These are phyloP conservation scores for Helicoverpa zea DNA, from an alignment of 1,140 invertebrate species.

Conservation along the genomic window DNA sequence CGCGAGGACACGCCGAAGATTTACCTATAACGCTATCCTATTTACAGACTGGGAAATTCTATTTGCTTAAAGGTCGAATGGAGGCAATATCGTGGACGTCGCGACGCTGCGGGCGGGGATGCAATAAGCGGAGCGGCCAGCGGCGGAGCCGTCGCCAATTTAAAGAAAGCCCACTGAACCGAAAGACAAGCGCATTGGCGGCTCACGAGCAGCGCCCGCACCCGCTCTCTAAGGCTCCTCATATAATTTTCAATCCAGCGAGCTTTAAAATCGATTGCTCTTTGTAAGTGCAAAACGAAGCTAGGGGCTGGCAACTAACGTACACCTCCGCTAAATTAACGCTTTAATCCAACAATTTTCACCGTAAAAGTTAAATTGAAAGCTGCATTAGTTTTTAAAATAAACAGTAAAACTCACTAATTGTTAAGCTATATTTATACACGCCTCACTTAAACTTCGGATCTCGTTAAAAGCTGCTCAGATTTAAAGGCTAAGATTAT, in stretches of 20 bases:
- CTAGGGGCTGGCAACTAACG: conserved; percentile 62
- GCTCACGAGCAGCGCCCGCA: conserved; percentile 76
- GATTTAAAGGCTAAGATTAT: conserved; percentile 23
- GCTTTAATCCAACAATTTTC: conserved; percentile 53
- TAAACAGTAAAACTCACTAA: conserved; percentile 46
- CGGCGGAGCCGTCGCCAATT: conserved; percentile 85
- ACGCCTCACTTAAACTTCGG: conserved; percentile 41
- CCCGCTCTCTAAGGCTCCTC: conserved; percentile 79
- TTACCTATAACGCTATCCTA: conserved; percentile 80
- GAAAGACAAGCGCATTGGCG: conserved; percentile 87
- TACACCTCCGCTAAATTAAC: conserved; percentile 72
- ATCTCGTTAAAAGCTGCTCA: conserved; percentile 37
- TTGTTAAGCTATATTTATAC: conserved; percentile 28
- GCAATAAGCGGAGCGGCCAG: conserved; percentile 84
- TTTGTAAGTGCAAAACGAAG: conserved; percentile 84
- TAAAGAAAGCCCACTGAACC: conserved; percentile 87
- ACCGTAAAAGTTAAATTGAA: conserved; percentile 47
- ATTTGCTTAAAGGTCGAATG: conserved; percentile 85
- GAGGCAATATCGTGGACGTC: conserved; percentile 85
- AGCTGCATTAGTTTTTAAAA: conserved; percentile 54
- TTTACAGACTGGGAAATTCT: conserved; percentile 83
- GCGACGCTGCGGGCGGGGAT: conserved; percentile 81
- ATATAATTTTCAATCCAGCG: conserved; percentile 87
- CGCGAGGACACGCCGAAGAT: conserved; percentile 69
- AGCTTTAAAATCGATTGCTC: conserved; percentile 86